phyloP scores from a whole-genome alignment of 1,140 invertebrate genomes.

The Leptinotarsa texana region DNA sequence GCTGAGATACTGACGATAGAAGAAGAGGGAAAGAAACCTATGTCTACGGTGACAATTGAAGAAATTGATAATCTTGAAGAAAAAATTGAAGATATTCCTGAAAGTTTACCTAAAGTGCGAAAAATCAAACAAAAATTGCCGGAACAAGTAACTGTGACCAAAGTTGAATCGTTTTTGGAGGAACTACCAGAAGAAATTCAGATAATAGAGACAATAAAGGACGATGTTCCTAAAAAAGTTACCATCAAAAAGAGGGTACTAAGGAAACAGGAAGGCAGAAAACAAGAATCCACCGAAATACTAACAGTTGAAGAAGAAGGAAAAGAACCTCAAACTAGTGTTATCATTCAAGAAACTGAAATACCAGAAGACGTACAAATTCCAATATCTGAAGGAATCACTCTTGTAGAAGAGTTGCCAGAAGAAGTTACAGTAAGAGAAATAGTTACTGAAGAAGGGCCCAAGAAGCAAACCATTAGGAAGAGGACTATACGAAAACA shows the following conservation, averaged over 20 bases:
- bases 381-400: constrained; percentile 46
- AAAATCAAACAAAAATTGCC: constrained; percentile 3
- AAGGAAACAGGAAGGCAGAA: constrained; percentile 49
- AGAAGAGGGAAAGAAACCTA: constrained; percentile 50
- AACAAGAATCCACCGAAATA: constrained; percentile 52
- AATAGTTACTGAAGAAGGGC: constrained; percentile 42
- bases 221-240: constrained; percentile 46
- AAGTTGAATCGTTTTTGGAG: constrained; percentile 38
- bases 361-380: constrained; percentile 47
- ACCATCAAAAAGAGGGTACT: constrained; percentile 49
- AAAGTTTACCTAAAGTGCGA: neutral
- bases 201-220: constrained; percentile 48
- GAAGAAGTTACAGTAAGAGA: constrained; percentile 45
- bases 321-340: constrained; percentile 51
- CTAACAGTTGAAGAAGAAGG: constrained; percentile 54
- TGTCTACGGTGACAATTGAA: constrained; percentile 50
- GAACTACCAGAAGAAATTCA: constrained; percentile 52
- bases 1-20: constrained; percentile 52
- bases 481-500: constrained; percentile 50
- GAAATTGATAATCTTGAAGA: constrained; percentile 22
- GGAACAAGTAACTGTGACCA: neutral
- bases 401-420: constrained; percentile 43
- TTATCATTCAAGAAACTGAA: constrained; percentile 52
- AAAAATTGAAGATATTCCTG: constrained; percentile 9
- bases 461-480: constrained; percentile 47